Conservation (phyloP, 2,888 invertebrate genomes). For the Acleris sparsana region DNA sequence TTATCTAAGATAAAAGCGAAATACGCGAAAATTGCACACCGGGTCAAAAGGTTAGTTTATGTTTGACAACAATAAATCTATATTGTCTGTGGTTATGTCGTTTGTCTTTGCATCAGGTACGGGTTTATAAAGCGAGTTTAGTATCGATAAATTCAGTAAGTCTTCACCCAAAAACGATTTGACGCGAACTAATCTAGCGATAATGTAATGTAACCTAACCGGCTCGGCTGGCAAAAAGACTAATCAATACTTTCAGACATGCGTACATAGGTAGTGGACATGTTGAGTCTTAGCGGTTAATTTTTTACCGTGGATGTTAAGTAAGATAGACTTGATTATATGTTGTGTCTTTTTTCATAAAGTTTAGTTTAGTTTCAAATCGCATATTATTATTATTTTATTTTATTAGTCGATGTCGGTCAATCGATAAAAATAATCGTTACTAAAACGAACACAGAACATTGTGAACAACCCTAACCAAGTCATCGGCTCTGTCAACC, state of each 20-base stretch:
- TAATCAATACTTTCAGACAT: conserved; percentile 30
- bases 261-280: conserved; percentile 6
- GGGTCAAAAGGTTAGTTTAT: conserved; percentile 42
- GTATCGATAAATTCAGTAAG: conserved; percentile 5
- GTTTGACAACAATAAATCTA: conserved; percentile 43
- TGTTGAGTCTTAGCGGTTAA: not conserved
- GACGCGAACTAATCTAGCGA: not conserved
- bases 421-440: too few relatives aligned
- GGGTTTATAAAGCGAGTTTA: conserved; percentile 24
- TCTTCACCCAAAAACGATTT: not conserved
- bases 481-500: too few relatives aligned
- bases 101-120: conserved; percentile 26
- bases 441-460: too few relatives aligned
- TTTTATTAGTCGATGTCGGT: too few relatives aligned
- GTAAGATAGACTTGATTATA: too few relatives aligned
- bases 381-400: too few relatives aligned
- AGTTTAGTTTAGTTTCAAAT: too few relatives aligned
- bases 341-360: too few relatives aligned
- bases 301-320: not conserved
- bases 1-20: conserved; percentile 20
- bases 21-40: conserved; percentile 36
- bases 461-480: too few relatives aligned
- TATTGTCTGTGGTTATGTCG: conserved; percentile 25
- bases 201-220: not conserved
- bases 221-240: not conserved